Percentiles rank a stretch among this genome's conserved stretches.
Conservation (phyloP, 1,140 invertebrate genomes). For the Phocides pigmalion region DNA sequence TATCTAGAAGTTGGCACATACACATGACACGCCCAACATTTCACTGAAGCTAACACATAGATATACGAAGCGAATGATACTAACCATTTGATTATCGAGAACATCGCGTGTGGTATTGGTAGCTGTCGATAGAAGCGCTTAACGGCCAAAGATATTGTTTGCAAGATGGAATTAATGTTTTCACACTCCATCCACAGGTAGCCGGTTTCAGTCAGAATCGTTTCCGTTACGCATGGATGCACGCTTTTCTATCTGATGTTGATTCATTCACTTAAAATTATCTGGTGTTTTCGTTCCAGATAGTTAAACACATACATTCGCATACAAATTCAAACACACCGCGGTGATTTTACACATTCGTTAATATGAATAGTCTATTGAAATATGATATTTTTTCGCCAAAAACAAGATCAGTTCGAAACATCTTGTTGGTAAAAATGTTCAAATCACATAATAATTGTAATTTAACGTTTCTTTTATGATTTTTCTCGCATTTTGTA, state of each 20-base stretch:
- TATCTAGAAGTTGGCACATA: no score
- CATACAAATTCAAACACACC: not conserved
- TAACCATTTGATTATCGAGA: slow-evolving; percentile 25
- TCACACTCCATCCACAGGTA: slow-evolving; percentile 33
- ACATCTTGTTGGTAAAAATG: no score
- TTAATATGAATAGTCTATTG: no score
- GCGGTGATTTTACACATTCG: no score
- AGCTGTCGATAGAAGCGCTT: slow-evolving; percentile 25
- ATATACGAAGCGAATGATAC: slow-evolving; percentile 19
- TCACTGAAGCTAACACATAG: no score
- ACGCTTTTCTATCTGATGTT: slow-evolving; percentile 5
- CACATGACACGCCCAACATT: no score
- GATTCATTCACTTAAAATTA: not conserved
- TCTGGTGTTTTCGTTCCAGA: not conserved
- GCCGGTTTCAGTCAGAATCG: slow-evolving; percentile 17
- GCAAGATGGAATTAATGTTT: slow-evolving; percentile 35
- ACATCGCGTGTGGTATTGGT: slow-evolving; percentile 30
- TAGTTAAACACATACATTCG: not conserved
- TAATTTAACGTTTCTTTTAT: no score
- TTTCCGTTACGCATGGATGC: slow-evolving; percentile 5
- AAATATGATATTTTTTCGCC: no score
- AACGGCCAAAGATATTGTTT: slow-evolving; percentile 29
- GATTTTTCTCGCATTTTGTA: no score
- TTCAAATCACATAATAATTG: no score
- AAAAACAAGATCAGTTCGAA: no score